These are phyloP conservation scores for Barypeithes pellucidus DNA, from an alignment of 2,888 invertebrate genomes.

Conservation along the genomic window DNA sequence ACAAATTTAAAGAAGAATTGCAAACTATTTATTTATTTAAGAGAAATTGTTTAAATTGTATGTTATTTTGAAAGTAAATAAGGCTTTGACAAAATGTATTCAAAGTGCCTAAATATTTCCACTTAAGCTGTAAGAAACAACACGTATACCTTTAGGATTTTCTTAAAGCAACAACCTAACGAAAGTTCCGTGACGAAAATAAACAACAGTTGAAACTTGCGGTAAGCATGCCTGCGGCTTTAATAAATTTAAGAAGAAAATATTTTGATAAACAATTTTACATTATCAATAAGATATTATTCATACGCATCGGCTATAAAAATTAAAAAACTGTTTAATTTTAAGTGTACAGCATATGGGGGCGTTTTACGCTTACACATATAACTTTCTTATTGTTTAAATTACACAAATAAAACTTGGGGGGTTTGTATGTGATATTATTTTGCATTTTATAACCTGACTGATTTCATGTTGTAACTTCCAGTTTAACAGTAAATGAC, in stretches of 20 bases:
- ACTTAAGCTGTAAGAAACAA: slow-evolving; percentile 10
- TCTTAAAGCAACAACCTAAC: slow-evolving; percentile 10
- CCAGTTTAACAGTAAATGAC: too few species aligned
- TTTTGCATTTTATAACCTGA: too few species aligned
- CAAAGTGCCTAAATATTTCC: slow-evolving; percentile 14
- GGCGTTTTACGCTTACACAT: too few species aligned
- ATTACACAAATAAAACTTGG: too few species aligned
- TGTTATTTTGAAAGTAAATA: slow-evolving; percentile 2
- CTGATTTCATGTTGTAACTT: too few species aligned
- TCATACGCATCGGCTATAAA: too few species aligned
- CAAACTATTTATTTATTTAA: neutral
- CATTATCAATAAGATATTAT: neutral
- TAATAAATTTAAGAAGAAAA: neutral
- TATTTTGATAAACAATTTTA: slow-evolving; percentile 6
- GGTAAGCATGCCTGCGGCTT: slow-evolving; percentile 1
- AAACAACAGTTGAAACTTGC: neutral
- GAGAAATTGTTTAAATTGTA: slow-evolving; percentile 1
- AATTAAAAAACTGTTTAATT: too few species aligned
- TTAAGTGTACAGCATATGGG: too few species aligned
- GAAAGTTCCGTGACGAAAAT: slow-evolving; percentile 8
- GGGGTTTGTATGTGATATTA: too few species aligned
- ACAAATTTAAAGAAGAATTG: neutral
- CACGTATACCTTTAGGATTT: slow-evolving; percentile 12
- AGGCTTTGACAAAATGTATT: slow-evolving; percentile 5
- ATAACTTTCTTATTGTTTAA: too few species aligned